Base-by-base conservation (phyloP, 2,888 invertebrate species). In the Hesperia comma region DNA sequence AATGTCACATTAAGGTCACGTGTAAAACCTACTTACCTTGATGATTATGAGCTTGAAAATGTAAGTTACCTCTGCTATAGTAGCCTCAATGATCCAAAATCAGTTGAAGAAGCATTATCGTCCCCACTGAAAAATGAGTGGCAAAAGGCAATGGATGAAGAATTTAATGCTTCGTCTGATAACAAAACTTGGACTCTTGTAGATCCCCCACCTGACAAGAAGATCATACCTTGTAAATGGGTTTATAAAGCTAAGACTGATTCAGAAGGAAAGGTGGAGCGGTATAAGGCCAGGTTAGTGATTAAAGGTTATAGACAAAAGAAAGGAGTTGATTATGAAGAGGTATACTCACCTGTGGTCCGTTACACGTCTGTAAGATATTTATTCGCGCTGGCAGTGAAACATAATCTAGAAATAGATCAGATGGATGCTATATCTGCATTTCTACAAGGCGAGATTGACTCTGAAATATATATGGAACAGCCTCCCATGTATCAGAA, bases 381-480 rank as follows among this genome's bases (percentile, higher is more conserved):
- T 40, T 63, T 76, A 26, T 53, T 77, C 67, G 71, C 61, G 10
- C 8, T 72, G 14, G 71, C 75, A 6, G 69, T 55, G 6, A 71
- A 70, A 56, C 61, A 70, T 43, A 26, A 68, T 10, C n/a, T 73
- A 8, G 40, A 70, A 21, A 74, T 74, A 6, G 26, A 71, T 57
- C 72, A 72, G 37, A 70, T 74, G 66, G 72, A 75, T 69, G 74
- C 72, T 17, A 63, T 73, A 0, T 67, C 66, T 19, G 73, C 75
- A 4, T 75, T 75, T 51, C 49, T 75, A 14, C 72, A 75, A 40
- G 75, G 73, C 8, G 70, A 72, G 1, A 70, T 75, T 6, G 75
- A 75, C 7, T 61, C 21, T 26, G 70, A 73, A n/a, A 69, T 74
- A 19, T 73, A 74, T 41, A 75, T 76, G 75, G 12, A 32, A 37